These are phyloP conservation scores for Myrmecobius fasciatus DNA, from an alignment of 2,113 vertebrate genomes.

Conservation along the genomic window DNA sequence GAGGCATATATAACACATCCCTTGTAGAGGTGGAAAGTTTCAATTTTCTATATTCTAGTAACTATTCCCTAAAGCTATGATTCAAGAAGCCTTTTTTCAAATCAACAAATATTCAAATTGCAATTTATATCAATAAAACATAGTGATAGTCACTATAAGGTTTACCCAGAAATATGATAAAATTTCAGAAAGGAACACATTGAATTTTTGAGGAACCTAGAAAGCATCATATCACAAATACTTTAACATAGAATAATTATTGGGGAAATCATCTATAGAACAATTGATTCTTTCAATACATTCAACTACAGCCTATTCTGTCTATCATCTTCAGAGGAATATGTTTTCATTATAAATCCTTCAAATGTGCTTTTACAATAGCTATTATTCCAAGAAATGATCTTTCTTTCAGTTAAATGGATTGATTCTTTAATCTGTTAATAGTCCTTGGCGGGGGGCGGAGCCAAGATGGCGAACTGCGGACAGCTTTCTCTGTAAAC, in stretches of 20 bases:
- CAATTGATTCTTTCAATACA: slow-evolving; percentile 66
- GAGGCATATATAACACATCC: background rate
- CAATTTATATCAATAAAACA: slow-evolving; percentile 41
- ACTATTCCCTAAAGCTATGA: slow-evolving; percentile 26
- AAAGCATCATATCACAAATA: slow-evolving; percentile 40
- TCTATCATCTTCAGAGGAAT: slow-evolving; percentile 50
- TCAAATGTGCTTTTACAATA: slow-evolving; percentile 58
- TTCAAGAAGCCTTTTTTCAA: slow-evolving; percentile 29
- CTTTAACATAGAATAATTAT: slow-evolving; percentile 53
- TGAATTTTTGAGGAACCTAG: slow-evolving; percentile 44
- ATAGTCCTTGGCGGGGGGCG: background rate
- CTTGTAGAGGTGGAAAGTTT: background rate
- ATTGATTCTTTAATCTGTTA: slow-evolving; percentile 63
- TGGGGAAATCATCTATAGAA: slow-evolving; percentile 56
- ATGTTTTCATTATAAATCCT: slow-evolving; percentile 52
- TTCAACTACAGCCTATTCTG: slow-evolving; percentile 62
- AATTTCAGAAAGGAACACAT: slow-evolving; percentile 10
- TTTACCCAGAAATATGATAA: slow-evolving; percentile 41
- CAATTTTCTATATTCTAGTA: slow-evolving; percentile 34
- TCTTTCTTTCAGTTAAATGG: slow-evolving; percentile 63
- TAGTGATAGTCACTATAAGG: slow-evolving; percentile 16
- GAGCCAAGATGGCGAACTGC: too few relatives aligned
- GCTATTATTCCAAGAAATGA: slow-evolving; percentile 65
- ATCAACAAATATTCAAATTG: slow-evolving; percentile 37
- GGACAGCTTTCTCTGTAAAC: too few relatives aligned